Evolutionary conservation across 2,113 vertebrate species (phyloP).

Genomic region (Centropus unirufus): DNA sequence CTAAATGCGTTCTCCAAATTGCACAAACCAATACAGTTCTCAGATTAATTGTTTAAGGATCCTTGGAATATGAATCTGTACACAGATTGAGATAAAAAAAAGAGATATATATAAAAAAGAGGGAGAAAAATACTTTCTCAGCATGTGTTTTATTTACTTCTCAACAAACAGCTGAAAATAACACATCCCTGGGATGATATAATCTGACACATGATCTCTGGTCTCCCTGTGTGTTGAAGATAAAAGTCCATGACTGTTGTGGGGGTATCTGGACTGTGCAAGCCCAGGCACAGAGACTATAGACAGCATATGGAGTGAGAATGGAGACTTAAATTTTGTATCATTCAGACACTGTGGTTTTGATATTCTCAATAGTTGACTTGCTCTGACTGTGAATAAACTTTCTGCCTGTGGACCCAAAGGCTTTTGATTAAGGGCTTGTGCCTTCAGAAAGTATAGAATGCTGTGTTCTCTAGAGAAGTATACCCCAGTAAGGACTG

Average conservation of each 20-base stretch:
- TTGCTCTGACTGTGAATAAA: neutral
- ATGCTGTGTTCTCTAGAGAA: neutral
- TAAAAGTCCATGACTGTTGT: neutral
- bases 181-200: neutral
- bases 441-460: neutral
- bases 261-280: neutral
- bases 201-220: neutral
- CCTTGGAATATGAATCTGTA: neutral
- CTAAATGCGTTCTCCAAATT: neutral
- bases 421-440: neutral
- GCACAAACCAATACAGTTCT: neutral
- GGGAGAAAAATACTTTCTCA: neutral
- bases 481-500: neutral
- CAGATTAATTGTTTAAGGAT: neutral
- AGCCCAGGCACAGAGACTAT: neutral
- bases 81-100: neutral
- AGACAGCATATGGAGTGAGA: neutral
- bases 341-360: neutral
- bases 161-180: neutral
- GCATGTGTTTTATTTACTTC: neutral
- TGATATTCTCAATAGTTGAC: neutral
- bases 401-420: neutral
- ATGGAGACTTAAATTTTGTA: neutral
- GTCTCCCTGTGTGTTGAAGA: neutral
- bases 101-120: neutral